Conservation (phyloP, 1,140 invertebrate genomes). For the Brachionus manjavacas region DNA sequence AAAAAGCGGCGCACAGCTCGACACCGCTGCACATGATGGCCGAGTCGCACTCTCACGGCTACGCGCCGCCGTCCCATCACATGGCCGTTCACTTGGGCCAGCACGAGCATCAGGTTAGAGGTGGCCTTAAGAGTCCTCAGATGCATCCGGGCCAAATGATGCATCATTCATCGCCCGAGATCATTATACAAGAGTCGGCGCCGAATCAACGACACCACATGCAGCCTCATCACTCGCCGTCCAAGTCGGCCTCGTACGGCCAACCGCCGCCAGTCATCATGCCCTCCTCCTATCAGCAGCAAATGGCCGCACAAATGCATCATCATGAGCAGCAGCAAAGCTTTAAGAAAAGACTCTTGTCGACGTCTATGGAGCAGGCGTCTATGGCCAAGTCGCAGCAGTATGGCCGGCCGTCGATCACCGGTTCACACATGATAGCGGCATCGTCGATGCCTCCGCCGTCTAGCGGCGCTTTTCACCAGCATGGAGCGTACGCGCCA, state of each 20-base stretch:
- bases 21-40: background rate
- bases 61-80: background rate
- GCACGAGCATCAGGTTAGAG: background rate
- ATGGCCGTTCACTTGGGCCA: background rate
- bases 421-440: background rate
- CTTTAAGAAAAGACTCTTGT: background rate
- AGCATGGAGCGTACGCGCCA: background rate
- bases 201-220: background rate
- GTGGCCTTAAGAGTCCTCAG: background rate
- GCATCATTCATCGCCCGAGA: background rate
- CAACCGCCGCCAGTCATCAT: background rate
- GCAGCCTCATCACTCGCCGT: background rate
- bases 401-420: background rate
- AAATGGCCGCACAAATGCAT: slow-evolving; percentile 1
- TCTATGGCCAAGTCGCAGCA: background rate
- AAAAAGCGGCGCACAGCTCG: background rate
- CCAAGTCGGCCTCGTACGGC: background rate
- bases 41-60: background rate
- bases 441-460: background rate
- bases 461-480: background rate
- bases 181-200: background rate
- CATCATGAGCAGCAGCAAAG: background rate
- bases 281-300: background rate
- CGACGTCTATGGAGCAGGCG: background rate
- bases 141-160: slow-evolving; percentile 14